Evolutionary conservation across 2,888 invertebrate genomes (phyloP).

Genomic region (Patella caerulea): DNA sequence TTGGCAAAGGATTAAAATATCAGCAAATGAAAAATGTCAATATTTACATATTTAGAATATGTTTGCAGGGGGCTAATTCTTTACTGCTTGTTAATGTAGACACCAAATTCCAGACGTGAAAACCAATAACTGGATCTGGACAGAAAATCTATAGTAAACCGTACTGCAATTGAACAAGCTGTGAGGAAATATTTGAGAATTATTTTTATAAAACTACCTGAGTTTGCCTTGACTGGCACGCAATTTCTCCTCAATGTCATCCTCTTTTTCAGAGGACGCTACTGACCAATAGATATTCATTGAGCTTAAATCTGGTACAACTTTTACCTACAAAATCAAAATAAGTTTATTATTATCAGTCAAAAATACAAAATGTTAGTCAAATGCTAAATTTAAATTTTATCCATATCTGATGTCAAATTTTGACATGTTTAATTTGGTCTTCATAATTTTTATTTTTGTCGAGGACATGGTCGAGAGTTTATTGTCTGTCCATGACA

Average conservation of each 20-base stretch:
- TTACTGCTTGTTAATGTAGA: no score
- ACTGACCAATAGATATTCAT: slow-evolving; percentile 49
- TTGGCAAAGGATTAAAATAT: no score
- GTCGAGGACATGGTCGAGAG: background rate
- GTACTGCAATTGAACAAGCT: no score
- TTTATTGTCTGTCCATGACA: background rate
- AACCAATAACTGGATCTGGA: no score
- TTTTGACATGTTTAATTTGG: no score
- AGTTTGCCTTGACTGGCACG: slow-evolving; percentile 35
- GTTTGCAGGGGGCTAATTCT: no score
- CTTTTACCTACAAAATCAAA: slow-evolving; percentile 42
- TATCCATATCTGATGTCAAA: background rate
- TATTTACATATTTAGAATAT: no score
- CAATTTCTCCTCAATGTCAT: slow-evolving; percentile 39
- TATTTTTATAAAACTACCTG: slow-evolving; percentile 32
- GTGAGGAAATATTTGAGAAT: background rate
- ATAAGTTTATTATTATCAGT: background rate
- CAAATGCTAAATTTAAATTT: background rate
- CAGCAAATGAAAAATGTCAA: no score
- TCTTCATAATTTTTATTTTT: background rate
- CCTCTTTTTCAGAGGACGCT: slow-evolving; percentile 37
- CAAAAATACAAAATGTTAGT: background rate
- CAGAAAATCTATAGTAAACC: no score
- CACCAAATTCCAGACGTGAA: no score
- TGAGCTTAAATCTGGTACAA: slow-evolving; percentile 43